phyloP scores from a whole-genome alignment of 2,888 invertebrate species.

The Loripinus fragilis region DNA sequence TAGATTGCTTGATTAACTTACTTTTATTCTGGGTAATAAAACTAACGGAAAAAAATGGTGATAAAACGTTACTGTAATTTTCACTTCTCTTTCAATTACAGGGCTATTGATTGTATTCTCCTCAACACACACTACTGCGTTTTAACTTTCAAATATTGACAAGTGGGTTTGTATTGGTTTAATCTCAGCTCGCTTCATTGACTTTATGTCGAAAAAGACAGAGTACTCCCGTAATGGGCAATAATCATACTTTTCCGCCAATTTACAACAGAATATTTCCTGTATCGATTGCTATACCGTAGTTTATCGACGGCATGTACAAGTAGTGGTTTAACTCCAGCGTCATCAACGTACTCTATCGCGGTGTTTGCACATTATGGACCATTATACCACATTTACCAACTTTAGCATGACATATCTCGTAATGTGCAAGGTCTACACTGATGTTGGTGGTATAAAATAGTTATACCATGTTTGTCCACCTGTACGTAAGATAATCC shows the following conservation, averaged over 20 bases:
- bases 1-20: no score
- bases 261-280: slow-evolving; percentile 21
- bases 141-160: slow-evolving; percentile 53
- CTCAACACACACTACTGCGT: slow-evolving; percentile 12
- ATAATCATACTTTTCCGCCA: slow-evolving; percentile 39
- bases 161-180: slow-evolving; percentile 19
- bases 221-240: slow-evolving; percentile 37
- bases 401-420: no score
- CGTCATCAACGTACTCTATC: no score
- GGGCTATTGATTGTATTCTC: not conserved
- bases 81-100: slow-evolving; percentile 1
- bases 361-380: no score
- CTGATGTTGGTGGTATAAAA: no score
- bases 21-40: no score
- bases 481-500: no score
- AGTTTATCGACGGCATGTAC: no score
- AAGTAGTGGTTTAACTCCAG: no score
- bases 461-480: no score
- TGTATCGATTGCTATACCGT: not conserved
- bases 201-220: slow-evolving; percentile 47
- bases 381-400: no score
- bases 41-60: not conserved
- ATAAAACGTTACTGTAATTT: not conserved
- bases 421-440: no score
- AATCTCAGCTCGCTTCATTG: slow-evolving; percentile 35